A percentile compares a stretch with the other conserved stretches of the same genome.
These are phyloP conservation scores for Trissonchulus latispiculum DNA, from an alignment of 2,888 invertebrate species.

Conservation along the genomic window DNA sequence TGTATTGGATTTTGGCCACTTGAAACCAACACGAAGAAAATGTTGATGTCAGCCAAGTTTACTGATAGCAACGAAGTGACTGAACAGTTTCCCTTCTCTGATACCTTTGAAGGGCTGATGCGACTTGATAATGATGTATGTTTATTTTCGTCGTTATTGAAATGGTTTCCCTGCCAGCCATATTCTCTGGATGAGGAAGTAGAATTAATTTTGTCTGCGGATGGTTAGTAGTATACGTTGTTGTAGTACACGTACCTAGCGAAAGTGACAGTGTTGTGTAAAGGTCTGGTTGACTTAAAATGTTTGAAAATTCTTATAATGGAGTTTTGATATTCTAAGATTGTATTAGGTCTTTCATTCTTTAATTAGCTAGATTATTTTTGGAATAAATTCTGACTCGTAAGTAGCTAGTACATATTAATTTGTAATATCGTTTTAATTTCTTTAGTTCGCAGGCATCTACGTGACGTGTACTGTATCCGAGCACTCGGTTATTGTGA, in stretches of 20 bases:
- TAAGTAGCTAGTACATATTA: background rate
- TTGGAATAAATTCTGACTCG: background rate
- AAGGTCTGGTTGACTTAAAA: no score
- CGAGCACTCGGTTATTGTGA: constrained; percentile 79
- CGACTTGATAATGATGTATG: constrained; percentile 65
- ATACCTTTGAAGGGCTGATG: constrained; percentile 69
- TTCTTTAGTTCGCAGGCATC: constrained; percentile 38
- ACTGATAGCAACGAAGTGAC: constrained; percentile 58
- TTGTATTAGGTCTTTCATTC: no score
- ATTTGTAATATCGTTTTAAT: no score
- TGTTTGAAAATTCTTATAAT: no score
- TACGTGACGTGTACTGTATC: constrained; percentile 68
- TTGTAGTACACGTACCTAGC: no score
- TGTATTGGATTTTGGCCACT: constrained; percentile 75
- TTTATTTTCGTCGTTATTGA: no score
- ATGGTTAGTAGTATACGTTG: no score
- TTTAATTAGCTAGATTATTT: constrained; percentile 8
- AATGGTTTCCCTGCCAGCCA: no score
- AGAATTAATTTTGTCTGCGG: no score
- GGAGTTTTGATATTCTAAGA: no score
- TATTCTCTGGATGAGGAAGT: no score
- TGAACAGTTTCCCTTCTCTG: constrained; percentile 70
- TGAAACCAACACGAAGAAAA: constrained; percentile 44
- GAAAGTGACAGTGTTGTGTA: no score
- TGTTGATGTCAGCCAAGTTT: constrained; percentile 56